Evolutionary conservation across 1,140 invertebrate genomes (phyloP).

Genomic region (Ditylenchus dipsaci): DNA sequence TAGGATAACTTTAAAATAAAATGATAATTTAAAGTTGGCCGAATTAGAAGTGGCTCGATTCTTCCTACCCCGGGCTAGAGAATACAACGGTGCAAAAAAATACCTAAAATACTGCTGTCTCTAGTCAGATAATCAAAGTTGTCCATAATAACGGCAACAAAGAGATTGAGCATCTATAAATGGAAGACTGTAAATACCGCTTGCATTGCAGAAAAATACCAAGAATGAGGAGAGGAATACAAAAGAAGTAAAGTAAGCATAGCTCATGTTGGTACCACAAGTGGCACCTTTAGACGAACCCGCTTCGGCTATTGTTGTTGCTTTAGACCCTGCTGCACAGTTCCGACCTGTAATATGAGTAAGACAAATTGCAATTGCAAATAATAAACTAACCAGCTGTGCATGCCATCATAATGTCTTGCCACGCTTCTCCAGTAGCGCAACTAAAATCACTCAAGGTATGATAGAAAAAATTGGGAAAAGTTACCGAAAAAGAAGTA

Average conservation of each 20-base stretch:
- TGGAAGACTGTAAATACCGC: neutral
- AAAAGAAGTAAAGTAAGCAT: constrained; percentile 97
- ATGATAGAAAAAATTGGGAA: constrained; percentile 1
- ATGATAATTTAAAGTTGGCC: no score
- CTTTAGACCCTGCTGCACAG: constrained; percentile 7
- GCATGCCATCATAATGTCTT: constrained; percentile 95
- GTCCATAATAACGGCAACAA: constrained; percentile 99
- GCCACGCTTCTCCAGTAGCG: constrained; percentile 98
- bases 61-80: no score
- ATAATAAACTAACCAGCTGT: constrained; percentile 58
- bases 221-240: constrained; percentile 99
- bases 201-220: constrained; percentile 60
- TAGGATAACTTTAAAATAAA: no score
- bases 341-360: constrained; percentile 20
- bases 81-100: no score
- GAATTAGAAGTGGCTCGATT: no score
- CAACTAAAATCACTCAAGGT: constrained; percentile 68
- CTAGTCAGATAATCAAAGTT: constrained; percentile 99
- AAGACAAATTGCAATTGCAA: constrained; percentile 29
- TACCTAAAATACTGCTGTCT: constrained; percentile 85
- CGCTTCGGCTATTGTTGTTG: constrained; percentile 56
- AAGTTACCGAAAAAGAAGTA: constrained; percentile 88
- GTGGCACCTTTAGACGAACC: constrained; percentile 72
- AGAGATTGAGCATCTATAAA: constrained; percentile 81
- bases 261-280: constrained; percentile 91